Percentiles rank a stretch among this genome's conserved stretches.
Evolutionary conservation across 2,797 vertebrate genomes (phyloP).

Genomic region (Poliocrania exsul): DNA sequence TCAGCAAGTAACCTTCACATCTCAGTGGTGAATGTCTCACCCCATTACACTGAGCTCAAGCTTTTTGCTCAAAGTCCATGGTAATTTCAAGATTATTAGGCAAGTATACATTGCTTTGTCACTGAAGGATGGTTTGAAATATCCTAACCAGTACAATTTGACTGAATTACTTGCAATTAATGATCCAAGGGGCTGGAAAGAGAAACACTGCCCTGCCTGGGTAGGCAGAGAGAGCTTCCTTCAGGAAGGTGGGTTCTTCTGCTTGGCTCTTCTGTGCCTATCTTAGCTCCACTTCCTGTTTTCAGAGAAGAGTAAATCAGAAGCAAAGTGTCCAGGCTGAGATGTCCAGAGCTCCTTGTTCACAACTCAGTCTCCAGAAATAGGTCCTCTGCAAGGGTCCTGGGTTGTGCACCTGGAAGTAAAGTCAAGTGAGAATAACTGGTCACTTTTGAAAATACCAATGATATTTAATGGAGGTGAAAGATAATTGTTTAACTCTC

Average conservation of each 20-base stretch:
- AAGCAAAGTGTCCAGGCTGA: background rate
- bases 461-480: background rate
- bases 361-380: background rate
- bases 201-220: background rate
- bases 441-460: background rate
- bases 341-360: background rate
- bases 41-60: background rate
- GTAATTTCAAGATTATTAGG: conserved; percentile 20
- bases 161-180: conserved; percentile 4
- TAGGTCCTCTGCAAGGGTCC: background rate
- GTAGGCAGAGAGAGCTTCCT: background rate
- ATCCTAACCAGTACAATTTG: background rate
- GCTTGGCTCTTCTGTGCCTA: background rate
- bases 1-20: background rate
- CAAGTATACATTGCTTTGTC: background rate
- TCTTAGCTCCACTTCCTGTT: background rate
- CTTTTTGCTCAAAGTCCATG: background rate
- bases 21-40: background rate
- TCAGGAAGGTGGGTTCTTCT: background rate
- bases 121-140: background rate
- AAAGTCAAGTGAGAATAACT: background rate
- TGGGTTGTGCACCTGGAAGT: background rate
- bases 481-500: background rate
- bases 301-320: background rate
- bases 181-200: background rate